phyloP scores from a whole-genome alignment of 2,888 invertebrate genomes.

The Xestia xanthographa region DNA sequence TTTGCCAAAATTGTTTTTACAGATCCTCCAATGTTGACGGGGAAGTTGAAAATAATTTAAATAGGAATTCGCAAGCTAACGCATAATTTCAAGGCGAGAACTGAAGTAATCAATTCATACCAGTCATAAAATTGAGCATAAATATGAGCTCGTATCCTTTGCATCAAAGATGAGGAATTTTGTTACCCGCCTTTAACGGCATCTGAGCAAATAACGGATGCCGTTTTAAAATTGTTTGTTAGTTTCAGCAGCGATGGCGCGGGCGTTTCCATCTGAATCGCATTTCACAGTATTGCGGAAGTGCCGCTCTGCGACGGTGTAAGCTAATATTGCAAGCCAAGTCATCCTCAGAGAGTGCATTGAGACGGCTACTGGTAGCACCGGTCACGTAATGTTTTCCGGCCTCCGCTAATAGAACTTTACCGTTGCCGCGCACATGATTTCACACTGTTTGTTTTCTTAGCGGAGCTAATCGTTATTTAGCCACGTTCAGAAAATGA shows the following conservation, averaged over 20 bases:
- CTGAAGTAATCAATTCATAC: constrained; percentile 39
- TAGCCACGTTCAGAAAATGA: constrained; percentile 37
- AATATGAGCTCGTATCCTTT: constrained; percentile 40
- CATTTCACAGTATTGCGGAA: constrained; percentile 61
- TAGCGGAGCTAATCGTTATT: constrained; percentile 43
- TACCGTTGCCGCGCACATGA: constrained; percentile 73
- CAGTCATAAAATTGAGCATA: constrained; percentile 47
- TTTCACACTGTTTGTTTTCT: constrained; percentile 53
- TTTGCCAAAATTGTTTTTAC: constrained; percentile 23
- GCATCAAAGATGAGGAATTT: constrained; percentile 50
- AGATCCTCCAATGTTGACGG: constrained; percentile 9
- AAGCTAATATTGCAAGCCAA: constrained; percentile 64
- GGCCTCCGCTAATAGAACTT: constrained; percentile 78
- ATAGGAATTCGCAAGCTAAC: constrained; percentile 28
- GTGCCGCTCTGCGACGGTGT: constrained; percentile 37
- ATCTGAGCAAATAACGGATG: constrained; percentile 34
- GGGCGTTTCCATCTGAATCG: constrained; percentile 47
- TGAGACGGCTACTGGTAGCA: constrained; percentile 69
- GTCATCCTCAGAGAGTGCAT: constrained; percentile 68
- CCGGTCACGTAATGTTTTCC: constrained; percentile 83
- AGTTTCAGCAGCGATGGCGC: constrained; percentile 38
- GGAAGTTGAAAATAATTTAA: constrained; percentile 16
- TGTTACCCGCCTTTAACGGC: constrained; percentile 31
- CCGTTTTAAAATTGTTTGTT: constrained; percentile 29
- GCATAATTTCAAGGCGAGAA: constrained; percentile 45